These are phyloP conservation scores for Zosterops pallidus DNA, from an alignment of 2,113 vertebrate genomes.

Conservation along the genomic window DNA sequence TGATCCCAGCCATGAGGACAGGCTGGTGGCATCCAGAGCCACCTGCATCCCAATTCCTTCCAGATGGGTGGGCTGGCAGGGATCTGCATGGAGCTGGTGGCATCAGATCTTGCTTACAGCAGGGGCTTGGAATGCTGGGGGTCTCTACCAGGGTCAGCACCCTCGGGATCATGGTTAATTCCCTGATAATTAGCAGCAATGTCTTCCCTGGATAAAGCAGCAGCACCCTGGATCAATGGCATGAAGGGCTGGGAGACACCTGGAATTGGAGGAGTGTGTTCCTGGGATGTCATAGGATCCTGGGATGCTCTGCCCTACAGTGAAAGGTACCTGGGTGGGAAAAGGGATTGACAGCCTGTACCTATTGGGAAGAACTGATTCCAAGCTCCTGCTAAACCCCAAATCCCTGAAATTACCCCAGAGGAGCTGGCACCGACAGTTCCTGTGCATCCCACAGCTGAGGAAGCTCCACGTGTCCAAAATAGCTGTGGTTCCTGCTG, in stretches of 20 bases:
- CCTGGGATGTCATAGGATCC: not conserved
- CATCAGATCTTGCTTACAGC: not conserved
- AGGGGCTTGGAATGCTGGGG: not conserved
- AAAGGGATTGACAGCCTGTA: not conserved
- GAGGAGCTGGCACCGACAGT: not conserved
- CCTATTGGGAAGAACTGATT: fast-evolving
- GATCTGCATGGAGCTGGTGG: not conserved
- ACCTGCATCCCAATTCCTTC: not conserved
- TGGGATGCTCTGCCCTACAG: not conserved
- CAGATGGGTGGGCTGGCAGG: fast-evolving
- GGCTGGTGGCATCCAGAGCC: not conserved
- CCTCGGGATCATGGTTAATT: fast-evolving
- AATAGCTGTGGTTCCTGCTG: not conserved
- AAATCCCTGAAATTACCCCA: fast-evolving
- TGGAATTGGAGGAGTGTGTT: not conserved
- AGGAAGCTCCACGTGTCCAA: not conserved
- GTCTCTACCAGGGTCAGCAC: not conserved
- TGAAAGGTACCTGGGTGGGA: not conserved
- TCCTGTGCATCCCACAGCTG: fast-evolving
- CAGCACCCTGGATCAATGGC: fast-evolving
- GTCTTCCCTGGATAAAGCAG: not conserved
- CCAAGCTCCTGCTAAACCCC: not conserved
- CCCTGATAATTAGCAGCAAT: not conserved
- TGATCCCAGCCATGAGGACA: fast-evolving
- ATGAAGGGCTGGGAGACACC: not conserved